These are phyloP conservation scores for Maniola hyperantus DNA, from an alignment of 2,888 invertebrate genomes.

Conservation along the genomic window DNA sequence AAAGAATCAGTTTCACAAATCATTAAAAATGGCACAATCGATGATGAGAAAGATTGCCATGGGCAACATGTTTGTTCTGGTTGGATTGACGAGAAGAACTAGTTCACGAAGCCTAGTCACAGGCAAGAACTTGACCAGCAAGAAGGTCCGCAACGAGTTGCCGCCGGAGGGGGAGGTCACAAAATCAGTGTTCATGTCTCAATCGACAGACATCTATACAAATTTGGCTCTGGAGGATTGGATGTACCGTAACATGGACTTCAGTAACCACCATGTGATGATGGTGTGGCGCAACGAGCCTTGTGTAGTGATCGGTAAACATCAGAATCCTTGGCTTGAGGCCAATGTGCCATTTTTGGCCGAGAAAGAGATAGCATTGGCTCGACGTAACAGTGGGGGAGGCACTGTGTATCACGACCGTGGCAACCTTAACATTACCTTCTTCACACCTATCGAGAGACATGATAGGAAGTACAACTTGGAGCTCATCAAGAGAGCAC, in stretches of 20 bases:
- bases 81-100: conserved; percentile 67
- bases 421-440: conserved; percentile 96
- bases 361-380: conserved; percentile 88
- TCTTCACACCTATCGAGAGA: conserved; percentile 91
- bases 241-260: conserved; percentile 94
- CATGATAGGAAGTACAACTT: conserved; percentile 95
- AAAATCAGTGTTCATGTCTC: conserved; percentile 95
- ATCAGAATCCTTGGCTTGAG: conserved; percentile 98
- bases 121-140: conserved; percentile 52
- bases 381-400: conserved; percentile 96
- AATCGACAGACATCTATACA: conserved; percentile 93
- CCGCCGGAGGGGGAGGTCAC: conserved; percentile 82
- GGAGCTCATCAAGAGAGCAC: conserved; percentile 90
- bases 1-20: conserved; percentile 66
- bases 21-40: conserved; percentile 71
- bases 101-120: conserved; percentile 63
- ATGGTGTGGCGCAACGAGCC: conserved; percentile 97
- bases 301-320: conserved; percentile 96
- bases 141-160: conserved; percentile 57
- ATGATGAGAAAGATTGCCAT: conserved; percentile 72
- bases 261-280: conserved; percentile 91
- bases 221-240: conserved; percentile 98
- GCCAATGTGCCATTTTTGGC: conserved; percentile 88
- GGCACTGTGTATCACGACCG: conserved; percentile 98
- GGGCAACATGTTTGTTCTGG: conserved; percentile 65